phyloP scores from a whole-genome alignment of 1,140 invertebrate genomes.

The Drosophila repletoides region DNA sequence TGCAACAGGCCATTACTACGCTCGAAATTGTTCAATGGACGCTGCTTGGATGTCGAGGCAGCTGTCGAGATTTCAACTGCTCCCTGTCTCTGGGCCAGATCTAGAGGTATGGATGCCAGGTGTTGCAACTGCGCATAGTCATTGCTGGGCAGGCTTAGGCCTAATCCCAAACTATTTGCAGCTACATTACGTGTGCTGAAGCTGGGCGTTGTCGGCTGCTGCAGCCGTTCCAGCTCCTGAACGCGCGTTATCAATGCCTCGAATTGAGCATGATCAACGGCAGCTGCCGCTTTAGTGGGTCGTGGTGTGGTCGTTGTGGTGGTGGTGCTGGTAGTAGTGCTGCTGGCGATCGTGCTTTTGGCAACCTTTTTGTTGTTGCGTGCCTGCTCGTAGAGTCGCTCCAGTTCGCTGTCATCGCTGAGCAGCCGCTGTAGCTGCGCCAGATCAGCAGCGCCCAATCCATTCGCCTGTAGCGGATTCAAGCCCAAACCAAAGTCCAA shows the following conservation, averaged over 20 bases:
- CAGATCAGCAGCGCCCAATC: slow-evolving; percentile 47
- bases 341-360: slow-evolving; percentile 23
- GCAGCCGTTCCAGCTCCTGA: slow-evolving; percentile 72
- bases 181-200: slow-evolving; percentile 71
- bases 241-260: slow-evolving; percentile 71
- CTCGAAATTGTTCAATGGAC: slow-evolving; percentile 51
- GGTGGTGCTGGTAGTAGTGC: slow-evolving; percentile 22
- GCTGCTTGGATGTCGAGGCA: slow-evolving; percentile 57
- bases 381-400: slow-evolving; percentile 74
- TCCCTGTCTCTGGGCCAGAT: not conserved
- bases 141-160: slow-evolving; percentile 51
- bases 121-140: slow-evolving; percentile 70
- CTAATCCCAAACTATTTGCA: not conserved
- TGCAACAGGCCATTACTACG: slow-evolving; percentile 62
- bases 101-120: slow-evolving; percentile 19
- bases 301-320: slow-evolving; percentile 32
- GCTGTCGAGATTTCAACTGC: slow-evolving; percentile 71
- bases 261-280: slow-evolving; percentile 62
- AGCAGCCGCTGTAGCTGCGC: slow-evolving; percentile 64
- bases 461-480: not conserved
- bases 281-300: slow-evolving; percentile 35
- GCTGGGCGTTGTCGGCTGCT: slow-evolving; percentile 60
- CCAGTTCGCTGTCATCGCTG: slow-evolving; percentile 68
- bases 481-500: slow-evolving; percentile 1
- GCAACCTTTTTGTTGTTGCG: slow-evolving; percentile 47